A percentile compares a stretch with the other conserved stretches of the same genome.
These are phyloP conservation scores for Otolemur crassicaudatus DNA, from an alignment of 2,797 vertebrate species.

Conservation along the genomic window DNA sequence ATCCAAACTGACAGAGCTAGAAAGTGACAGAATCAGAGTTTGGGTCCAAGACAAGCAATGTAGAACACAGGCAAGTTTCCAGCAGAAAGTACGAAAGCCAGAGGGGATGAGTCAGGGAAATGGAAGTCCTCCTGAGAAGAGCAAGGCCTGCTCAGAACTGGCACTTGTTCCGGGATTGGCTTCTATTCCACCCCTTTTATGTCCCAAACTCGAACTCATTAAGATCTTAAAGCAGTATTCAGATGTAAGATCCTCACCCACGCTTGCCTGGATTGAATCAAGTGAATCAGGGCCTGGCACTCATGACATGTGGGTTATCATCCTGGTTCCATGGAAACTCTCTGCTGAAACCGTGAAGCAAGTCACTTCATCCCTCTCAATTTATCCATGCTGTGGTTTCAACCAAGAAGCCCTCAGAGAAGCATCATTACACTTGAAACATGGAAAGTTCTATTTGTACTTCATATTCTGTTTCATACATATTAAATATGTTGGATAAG, in stretches of 20 bases:
- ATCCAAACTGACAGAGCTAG: not conserved
- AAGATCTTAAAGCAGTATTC: not conserved
- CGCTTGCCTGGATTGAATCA: not conserved
- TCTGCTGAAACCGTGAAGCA: conserved; percentile 45
- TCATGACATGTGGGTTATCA: not conserved
- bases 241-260: too few relatives aligned
- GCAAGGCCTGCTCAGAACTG: not conserved
- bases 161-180: not conserved
- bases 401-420: not conserved
- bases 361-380: not conserved
- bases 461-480: not conserved
- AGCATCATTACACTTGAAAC: conserved; percentile 9
- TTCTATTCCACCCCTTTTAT: not conserved
- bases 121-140: not conserved
- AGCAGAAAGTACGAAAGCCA: not conserved
- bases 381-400: conserved; percentile 46
- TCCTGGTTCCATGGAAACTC: not conserved
- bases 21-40: not conserved
- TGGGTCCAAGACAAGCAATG: not conserved
- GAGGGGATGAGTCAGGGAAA: not conserved
- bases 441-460: not conserved
- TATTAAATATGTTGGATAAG: not conserved
- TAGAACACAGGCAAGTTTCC: not conserved
- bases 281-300: not conserved
- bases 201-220: not conserved